Base-by-base conservation (phyloP, 2,797 vertebrate genomes). In the Gallinago nigripennis region DNA sequence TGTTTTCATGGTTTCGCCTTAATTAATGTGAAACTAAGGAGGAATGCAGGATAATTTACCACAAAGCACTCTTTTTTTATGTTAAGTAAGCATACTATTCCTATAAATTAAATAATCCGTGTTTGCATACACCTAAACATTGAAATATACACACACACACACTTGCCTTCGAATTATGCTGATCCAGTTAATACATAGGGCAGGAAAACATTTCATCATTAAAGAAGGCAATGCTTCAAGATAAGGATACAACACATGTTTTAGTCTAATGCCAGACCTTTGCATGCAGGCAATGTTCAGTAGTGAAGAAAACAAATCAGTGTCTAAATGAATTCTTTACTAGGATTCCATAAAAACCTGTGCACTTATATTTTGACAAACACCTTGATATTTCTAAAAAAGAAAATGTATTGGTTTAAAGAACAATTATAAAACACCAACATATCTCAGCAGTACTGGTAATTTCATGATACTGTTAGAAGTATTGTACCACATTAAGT, bases 191-290 rank as follows among this genome's bases (percentile, higher is more conserved):
- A 77, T 6, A 46, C 12, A n/a, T 6, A 31, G 46, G 35, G 45
- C 48, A 70, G 43, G 25, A 82, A 86, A 92, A 30, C 2, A 6
- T 82, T 37, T 25, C 35, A 41, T 63, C 51, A 8, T 39, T 68
- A 88, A 24, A 13, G 19, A 24, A 23, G 5, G 17, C 19, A 48
- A 71, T 58, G 30, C 10, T 68, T 56, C 39, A 56, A 48, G 25
- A 35, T 0, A 30, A 16, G 12, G 16, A n/a, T 31, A 12, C 7
- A 63, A 60, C 1, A 1, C 9, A 6, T 1, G 0, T 14, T 43
- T 53, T 45, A 41, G 15, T 23, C 21, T 70, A 37, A 77, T 17
- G 6, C 3, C 28, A 37, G 25, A 71, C 8, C 33, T 64, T 61
- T 53, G 31, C 28, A n/a, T 16, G n/a, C 28, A 60, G 60, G 45